A percentile compares a stretch with the other conserved stretches of the same genome.
phyloP scores from a whole-genome alignment of 2,888 invertebrate genomes.

The Thymelicus sylvestris region DNA sequence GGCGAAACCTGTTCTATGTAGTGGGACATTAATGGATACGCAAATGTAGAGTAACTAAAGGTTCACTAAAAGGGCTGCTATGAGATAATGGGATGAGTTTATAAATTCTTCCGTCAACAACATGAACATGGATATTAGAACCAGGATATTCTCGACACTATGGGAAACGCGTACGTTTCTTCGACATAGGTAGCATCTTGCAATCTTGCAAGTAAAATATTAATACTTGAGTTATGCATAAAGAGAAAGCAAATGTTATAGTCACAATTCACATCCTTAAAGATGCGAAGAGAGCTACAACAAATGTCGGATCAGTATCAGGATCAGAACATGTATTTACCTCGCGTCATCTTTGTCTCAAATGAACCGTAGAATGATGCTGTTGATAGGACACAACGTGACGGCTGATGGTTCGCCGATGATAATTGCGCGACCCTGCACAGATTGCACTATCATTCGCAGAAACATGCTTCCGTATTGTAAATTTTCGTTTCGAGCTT shows the following conservation, averaged over 20 bases:
- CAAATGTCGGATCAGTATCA: conserved; percentile 25
- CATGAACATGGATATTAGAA: not conserved
- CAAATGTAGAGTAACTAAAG: no score
- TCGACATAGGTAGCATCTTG: not conserved
- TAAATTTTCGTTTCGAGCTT: conserved; percentile 14
- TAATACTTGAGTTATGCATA: conserved; percentile 12
- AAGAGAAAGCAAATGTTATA: conserved; percentile 21
- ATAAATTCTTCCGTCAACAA: no score
- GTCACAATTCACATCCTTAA: conserved; percentile 9
- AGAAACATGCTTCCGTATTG: conserved; percentile 46
- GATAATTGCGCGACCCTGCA: conserved; percentile 39
- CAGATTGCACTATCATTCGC: conserved; percentile 39
- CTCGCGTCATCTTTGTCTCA: conserved; percentile 12
- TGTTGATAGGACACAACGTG: conserved; percentile 43
- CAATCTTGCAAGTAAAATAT: conserved; percentile 5
- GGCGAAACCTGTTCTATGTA: no score
- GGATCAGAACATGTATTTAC: conserved; percentile 18
- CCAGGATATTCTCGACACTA: not conserved
- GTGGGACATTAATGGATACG: no score
- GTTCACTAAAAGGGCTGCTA: no score
- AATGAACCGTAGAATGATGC: conserved; percentile 26
- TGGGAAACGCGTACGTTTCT: not conserved
- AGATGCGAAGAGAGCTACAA: conserved; percentile 9
- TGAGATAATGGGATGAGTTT: no score
- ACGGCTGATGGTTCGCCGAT: conserved; percentile 29